phyloP scores from a whole-genome alignment of 2,113 vertebrate species.

The Phylloscopus whistleri region DNA sequence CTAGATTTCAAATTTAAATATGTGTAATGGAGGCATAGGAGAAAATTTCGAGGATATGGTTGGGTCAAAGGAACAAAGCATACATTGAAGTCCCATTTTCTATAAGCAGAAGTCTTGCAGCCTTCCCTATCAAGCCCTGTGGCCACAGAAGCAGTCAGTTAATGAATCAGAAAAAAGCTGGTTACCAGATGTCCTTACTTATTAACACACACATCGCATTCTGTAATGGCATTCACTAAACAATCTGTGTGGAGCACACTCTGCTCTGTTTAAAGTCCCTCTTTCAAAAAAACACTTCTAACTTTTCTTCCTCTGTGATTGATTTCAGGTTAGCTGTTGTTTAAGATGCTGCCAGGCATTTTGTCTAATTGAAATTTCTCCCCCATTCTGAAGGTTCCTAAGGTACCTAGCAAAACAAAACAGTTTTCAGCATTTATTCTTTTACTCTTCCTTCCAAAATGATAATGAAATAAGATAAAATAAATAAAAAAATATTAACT shows the following conservation, averaged over 20 bases:
- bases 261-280: constrained; percentile 58
- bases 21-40: constrained; percentile 12
- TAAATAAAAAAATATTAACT: constrained; percentile 48
- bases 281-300: neutral
- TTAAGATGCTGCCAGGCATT: constrained; percentile 20
- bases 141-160: constrained; percentile 80
- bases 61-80: constrained; percentile 52
- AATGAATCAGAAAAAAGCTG: constrained; percentile 93
- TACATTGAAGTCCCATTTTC: constrained; percentile 69
- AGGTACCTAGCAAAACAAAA: neutral
- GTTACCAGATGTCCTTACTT: constrained; percentile 89
- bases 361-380: constrained; percentile 4
- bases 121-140: constrained; percentile 70
- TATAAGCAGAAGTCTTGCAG: constrained; percentile 67
- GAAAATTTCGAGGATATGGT: constrained; percentile 36
- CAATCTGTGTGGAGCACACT: constrained; percentile 68
- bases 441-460: constrained; percentile 2
- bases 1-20: constrained; percentile 1
- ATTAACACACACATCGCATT: constrained; percentile 79
- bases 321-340: constrained; percentile 17
- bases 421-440: neutral
- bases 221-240: constrained; percentile 81
- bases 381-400: neutral
- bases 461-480: constrained; percentile 18
- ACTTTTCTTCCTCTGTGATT: constrained; percentile 45